Percentiles rank a stretch among this genome's conserved stretches.
These are phyloP conservation scores for Acestrorhynchus altus DNA, from an alignment of 2,797 vertebrate species.

Conservation along the genomic window DNA sequence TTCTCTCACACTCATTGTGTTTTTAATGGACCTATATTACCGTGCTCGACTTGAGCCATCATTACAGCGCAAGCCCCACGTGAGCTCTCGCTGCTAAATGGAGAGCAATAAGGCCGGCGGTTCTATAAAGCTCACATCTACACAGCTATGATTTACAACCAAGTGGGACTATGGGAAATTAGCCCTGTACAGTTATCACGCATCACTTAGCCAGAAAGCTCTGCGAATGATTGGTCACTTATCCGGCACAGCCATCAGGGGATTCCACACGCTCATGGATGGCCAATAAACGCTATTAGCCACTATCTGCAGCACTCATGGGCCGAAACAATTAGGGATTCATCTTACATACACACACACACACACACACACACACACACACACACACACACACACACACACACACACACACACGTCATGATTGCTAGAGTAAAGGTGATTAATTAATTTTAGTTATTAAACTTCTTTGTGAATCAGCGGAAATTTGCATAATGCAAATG, in stretches of 20 bases:
- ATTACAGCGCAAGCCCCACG: constrained; percentile 27
- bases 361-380: background rate
- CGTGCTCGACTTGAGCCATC: background rate
- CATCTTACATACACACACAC: background rate
- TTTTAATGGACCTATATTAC: constrained; percentile 31
- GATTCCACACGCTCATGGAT: constrained; percentile 28
- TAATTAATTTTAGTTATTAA: too few species aligned
- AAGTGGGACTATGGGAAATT: constrained; percentile 47
- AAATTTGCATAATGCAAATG: too few species aligned
- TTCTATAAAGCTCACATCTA: constrained; percentile 3
- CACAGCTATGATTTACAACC: constrained; percentile 28
- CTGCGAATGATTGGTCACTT: constrained; percentile 29
- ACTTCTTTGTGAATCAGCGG: too few species aligned
- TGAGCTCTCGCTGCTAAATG: constrained; percentile 29
- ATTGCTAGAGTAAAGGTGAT: background rate
- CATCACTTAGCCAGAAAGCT: constrained; percentile 48
- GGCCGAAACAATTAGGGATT: constrained; percentile 32
- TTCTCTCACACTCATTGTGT: constrained; percentile 26
- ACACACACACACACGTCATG: background rate
- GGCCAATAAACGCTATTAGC: constrained; percentile 40
- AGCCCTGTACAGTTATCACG: constrained; percentile 27
- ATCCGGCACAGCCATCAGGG: constrained; percentile 38
- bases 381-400: background rate
- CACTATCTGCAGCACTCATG: background rate
- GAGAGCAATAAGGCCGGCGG: constrained; percentile 31